phyloP scores from a whole-genome alignment of 1,140 invertebrate genomes.

The Tachypleus tridentatus region DNA sequence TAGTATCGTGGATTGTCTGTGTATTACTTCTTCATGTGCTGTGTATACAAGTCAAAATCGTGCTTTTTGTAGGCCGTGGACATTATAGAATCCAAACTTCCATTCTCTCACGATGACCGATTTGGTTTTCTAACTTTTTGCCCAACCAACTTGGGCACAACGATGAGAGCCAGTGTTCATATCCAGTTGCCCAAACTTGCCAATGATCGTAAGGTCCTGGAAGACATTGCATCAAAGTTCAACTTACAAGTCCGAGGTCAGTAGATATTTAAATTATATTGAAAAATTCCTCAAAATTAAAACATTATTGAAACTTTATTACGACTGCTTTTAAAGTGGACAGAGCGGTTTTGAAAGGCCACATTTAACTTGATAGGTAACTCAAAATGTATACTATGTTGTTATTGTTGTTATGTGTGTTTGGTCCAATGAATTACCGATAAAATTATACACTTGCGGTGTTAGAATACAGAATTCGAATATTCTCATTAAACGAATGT shows the following conservation, averaged over 20 bases:
- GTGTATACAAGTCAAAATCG: not conserved
- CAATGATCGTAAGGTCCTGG: conserved; percentile 73
- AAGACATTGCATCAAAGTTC: conserved; percentile 77
- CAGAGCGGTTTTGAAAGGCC: no score
- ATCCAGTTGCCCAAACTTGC: conserved; percentile 91
- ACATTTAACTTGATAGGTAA: no score
- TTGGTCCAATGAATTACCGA: no score
- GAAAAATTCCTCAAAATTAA: no score
- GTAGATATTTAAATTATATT: no score
- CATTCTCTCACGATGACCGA: conserved; percentile 81
- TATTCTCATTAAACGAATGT: no score
- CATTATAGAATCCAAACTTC: conserved; percentile 78
- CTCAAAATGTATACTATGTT: not conserved
- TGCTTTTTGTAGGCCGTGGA: conserved; percentile 53
- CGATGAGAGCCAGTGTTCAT: conserved; percentile 92
- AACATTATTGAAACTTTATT: conserved; percentile 3
- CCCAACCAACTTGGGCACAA: conserved; percentile 93
- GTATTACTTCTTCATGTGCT: no score
- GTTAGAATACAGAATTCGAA: no score
- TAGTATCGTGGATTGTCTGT: no score
- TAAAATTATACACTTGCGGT: no score
- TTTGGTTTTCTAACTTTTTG: conserved; percentile 97
- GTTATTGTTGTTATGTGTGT: no score
- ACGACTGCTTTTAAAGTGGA: not conserved
- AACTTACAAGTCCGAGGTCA: conserved; percentile 64